Conservation (phyloP, 1,140 invertebrate genomes). For the Zaprionus ghesquierei region DNA sequence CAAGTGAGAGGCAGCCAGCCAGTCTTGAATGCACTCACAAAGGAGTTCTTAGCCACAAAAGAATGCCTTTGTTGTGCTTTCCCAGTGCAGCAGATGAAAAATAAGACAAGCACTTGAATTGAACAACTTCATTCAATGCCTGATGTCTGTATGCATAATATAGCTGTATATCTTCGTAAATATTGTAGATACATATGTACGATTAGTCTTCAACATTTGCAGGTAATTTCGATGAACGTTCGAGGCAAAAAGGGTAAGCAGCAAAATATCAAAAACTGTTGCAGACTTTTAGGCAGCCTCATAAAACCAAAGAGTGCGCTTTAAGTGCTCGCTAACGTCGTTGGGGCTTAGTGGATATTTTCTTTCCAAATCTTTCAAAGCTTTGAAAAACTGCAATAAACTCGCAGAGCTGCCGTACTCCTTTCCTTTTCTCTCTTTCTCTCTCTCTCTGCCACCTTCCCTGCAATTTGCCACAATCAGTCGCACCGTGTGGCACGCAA, state of each 20-base stretch:
- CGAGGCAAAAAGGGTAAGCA: not conserved
- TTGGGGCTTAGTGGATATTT: not conserved
- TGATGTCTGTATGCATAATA: not conserved
- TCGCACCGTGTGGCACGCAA: not conserved
- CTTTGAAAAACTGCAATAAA: not conserved
- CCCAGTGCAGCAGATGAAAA: not conserved
- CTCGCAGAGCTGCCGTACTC: not conserved
- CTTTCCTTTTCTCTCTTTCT: not conserved
- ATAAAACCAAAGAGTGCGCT: not conserved
- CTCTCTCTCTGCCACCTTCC: not conserved
- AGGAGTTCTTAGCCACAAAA: conserved; percentile 13
- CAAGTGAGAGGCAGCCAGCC: not conserved
- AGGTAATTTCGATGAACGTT: not conserved
- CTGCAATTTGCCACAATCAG: not conserved
- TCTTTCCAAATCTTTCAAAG: not conserved
- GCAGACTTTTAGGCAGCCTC: not conserved
- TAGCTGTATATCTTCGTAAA: no score
- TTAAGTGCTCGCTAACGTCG: not conserved
- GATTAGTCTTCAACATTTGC: not conserved
- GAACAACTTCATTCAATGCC: not conserved
- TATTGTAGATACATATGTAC: not conserved
- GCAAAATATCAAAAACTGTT: not conserved
- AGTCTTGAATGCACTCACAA: conserved; percentile 5
- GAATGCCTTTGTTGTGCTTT: conserved; percentile 11
- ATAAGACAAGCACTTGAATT: not conserved